These are phyloP conservation scores for Ramphastos sulfuratus DNA, from an alignment of 2,113 vertebrate species.

Conservation along the genomic window DNA sequence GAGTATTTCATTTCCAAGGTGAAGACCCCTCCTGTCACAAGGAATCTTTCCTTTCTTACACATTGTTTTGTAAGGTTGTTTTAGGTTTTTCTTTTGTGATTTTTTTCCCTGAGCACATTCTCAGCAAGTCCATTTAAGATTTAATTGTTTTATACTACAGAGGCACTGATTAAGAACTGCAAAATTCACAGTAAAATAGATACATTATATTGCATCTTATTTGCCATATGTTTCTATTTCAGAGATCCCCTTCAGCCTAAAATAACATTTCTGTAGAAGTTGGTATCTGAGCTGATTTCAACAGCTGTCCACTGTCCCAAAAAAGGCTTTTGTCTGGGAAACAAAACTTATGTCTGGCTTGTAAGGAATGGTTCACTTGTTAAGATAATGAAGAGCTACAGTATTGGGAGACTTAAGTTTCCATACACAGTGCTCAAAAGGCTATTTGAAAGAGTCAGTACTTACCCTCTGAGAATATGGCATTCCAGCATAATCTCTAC, in stretches of 20 bases:
- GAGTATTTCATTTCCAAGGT: background rate
- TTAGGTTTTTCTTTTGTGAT: no score
- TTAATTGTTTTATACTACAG: background rate
- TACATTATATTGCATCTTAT: background rate
- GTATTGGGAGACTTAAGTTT: background rate
- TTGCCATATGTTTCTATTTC: background rate
- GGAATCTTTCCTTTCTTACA: background rate
- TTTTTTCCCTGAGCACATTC: background rate
- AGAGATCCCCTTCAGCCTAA: background rate
- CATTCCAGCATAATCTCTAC: conserved; percentile 80
- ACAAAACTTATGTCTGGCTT: background rate
- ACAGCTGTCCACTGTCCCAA: background rate
- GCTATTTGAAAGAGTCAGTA: background rate
- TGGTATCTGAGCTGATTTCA: background rate
- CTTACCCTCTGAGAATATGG: conserved; percentile 84
- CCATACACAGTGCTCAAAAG: background rate
- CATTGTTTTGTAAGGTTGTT: background rate
- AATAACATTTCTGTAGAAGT: background rate
- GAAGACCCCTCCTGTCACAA: background rate
- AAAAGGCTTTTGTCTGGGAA: background rate
- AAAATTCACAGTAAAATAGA: background rate
- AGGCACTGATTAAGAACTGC: background rate
- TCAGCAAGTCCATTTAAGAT: background rate
- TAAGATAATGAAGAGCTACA: background rate
- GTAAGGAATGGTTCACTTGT: background rate